A percentile compares a stretch with the other conserved stretches of the same genome.
phyloP scores from a whole-genome alignment of 2,797 vertebrate species.

The Helostoma temminkii region DNA sequence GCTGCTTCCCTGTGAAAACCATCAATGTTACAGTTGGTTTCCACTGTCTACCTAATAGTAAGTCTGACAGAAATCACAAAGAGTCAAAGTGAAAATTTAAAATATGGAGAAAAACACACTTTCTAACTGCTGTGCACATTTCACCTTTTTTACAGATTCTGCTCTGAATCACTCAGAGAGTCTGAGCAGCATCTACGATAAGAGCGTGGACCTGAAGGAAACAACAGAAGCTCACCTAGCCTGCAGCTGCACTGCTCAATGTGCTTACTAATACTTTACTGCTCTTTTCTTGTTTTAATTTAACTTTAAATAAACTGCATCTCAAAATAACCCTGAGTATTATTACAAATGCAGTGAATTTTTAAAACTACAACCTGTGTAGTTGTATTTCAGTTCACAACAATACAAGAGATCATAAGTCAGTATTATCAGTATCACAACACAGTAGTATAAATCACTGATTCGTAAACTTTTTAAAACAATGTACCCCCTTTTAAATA shows the following conservation, averaged over 20 bases:
- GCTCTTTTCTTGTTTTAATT: background rate
- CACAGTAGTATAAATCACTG: too few relatives aligned
- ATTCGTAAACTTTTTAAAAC: too few relatives aligned
- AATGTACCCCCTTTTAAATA: too few relatives aligned
- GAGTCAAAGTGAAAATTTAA: constrained; percentile 4
- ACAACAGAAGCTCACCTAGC: constrained; percentile 77
- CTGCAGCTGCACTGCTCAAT: constrained; percentile 79
- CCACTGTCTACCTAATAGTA: constrained; percentile 81
- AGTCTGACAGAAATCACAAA: constrained; percentile 46
- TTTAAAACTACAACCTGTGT: background rate
- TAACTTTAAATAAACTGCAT: constrained; percentile 62
- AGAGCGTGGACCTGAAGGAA: constrained; percentile 78
- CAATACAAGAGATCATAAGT: too few relatives aligned
- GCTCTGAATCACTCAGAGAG: constrained; percentile 45
- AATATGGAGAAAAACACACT: constrained; percentile 3
- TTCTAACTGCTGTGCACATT: constrained; percentile 19
- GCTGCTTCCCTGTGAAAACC: constrained; percentile 78
- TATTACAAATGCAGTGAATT: too few relatives aligned
- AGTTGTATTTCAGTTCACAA: too few relatives aligned
- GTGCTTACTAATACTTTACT: constrained; percentile 55
- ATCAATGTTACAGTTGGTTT: constrained; percentile 71
- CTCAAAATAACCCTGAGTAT: background rate
- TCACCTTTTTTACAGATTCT: constrained; percentile 65
- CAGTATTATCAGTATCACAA: too few relatives aligned
- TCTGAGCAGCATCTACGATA: constrained; percentile 71